Evolutionary conservation across 1,140 invertebrate genomes (phyloP), one percentile per base, ranked within the genome.

Genomic region (Philotrypesis tridentata): DNA sequence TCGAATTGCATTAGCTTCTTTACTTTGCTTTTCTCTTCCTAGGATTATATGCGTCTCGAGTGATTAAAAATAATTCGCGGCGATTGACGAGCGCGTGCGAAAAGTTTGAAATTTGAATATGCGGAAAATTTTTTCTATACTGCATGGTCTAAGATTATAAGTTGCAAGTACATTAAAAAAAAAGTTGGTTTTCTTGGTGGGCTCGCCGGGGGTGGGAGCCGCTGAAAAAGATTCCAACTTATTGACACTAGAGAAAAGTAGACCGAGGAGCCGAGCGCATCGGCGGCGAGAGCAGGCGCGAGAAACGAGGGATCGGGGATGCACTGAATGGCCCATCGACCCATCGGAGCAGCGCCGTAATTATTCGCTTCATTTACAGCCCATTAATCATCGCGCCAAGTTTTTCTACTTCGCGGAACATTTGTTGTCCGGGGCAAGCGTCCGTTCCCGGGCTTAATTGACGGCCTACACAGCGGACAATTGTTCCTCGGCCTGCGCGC

Each of bases 311-410:
- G 48, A 55, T 55, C 48, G n/a, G 48, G 23, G 61, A 65, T 65
- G 61, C 61, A 27, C 61, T 65, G 27, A 65, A 65, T 65, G 29
- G 21, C 3, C 21, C 27, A 70, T 73, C 72, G 72, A 80, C 83
- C 61, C 67, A 83, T 75, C 80, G 43, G 17, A 55, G 21, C 48
- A n/a, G 75, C 65, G 74, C 84, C 78, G 82, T 84, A 84, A 86
- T 86, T 86, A 85, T 84, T 82, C 84, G 82, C 82, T 86, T 85
- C 82, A 86, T 85, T 84, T 82, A 81, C 82, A 81, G 84, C 43
- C 83, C 80, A 84, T 86, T 86, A 86, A 84, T 86, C 84, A 84
- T 84, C 72, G 67, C 55, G 55, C 72, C 43, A 80, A 86, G 80
- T 86, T 84, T 70, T 81, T 77, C 71, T 82, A 74, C 74, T 65